Evolutionary conservation across 1,140 invertebrate species (phyloP), one percentile per base, ranked within the genome.

Genomic region (Lanistes nyassanus): DNA sequence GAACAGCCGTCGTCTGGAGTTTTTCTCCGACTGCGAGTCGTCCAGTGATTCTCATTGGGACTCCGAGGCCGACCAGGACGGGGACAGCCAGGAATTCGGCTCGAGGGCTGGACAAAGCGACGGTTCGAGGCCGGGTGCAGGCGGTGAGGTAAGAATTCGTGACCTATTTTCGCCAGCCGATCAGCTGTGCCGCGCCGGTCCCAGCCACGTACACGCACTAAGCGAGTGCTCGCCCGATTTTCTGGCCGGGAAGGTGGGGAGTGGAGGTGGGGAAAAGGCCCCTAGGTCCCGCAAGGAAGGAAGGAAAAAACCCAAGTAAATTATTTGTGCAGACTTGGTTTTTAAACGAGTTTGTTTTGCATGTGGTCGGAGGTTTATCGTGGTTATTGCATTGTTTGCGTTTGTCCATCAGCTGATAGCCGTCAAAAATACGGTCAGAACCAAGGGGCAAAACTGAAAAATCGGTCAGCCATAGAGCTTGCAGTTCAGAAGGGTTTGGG

Each of bases 11-110:
- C 64, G 74, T 6, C 53, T 76, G 42, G 75, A 76, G 13, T 36
- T 64, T 0, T 36, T 64, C 1, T 66, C 76, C 0, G 79, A 80
- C 26, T 78, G 56, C 39, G 79, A 77, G 70, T 76, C 76, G 29
- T 80, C 79, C 31, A 80, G 79, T 51, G 79, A 80, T 74, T 77
- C 79, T 7, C 75, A 73, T 53, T 80, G 79, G 79, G 79, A 80
- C 64, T 80, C 79, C 36, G 79, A 80, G n/a, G 53, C 76, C 9
- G 77, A 79, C 65, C 47, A 64, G 11, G 77, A 79, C n/a, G 26
- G 62, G 19, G 42, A 39, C 47, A 23, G 65, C 9, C 65, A 36
- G 1, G 74, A 76, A 39, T 31, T 19, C 31, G 37, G 53, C 5
- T 13, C 34, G 6, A 31, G 29, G 6, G 36, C n/a, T 3, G 26